phyloP scores from a whole-genome alignment of 2,797 vertebrate genomes.

The Typhlichthys eigenmanni region DNA sequence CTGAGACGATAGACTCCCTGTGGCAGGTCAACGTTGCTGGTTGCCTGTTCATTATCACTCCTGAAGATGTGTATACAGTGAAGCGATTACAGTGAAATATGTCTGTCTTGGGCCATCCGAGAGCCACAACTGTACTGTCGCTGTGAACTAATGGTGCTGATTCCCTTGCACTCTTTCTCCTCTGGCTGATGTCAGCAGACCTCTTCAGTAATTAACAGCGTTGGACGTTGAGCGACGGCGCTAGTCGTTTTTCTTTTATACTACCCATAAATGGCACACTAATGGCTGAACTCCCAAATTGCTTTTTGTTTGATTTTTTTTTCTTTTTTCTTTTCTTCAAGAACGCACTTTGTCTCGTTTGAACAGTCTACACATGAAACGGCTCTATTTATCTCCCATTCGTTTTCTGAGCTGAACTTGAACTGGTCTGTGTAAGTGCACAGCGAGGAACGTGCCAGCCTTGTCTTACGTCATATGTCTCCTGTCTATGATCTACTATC shows the following conservation, averaged over 20 bases:
- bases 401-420: conserved; percentile 9
- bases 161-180: conserved; percentile 33
- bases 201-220: conserved; percentile 67
- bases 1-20: neutral
- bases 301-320: conserved; percentile 49
- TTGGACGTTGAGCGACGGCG: conserved; percentile 57
- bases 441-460: neutral
- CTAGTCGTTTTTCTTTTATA: conserved; percentile 72
- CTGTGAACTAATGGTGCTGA: conserved; percentile 27
- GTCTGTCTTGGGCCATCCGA: neutral
- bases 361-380: conserved; percentile 12
- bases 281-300: conserved; percentile 72
- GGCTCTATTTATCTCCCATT: conserved; percentile 1
- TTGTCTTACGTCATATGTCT: conserved; percentile 3
- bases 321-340: conserved; percentile 11
- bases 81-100: conserved; percentile 23
- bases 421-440: neutral
- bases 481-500: conserved; percentile 35
- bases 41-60: conserved; percentile 2
- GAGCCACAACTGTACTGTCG: conserved; percentile 3
- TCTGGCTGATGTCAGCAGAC: conserved; percentile 73
- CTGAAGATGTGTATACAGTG: neutral
- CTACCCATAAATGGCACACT: conserved; percentile 65
- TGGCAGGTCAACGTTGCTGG: neutral
- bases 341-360: conserved; percentile 38